phyloP scores from a whole-genome alignment of 2,797 vertebrate genomes.

The Rhinella marina region DNA sequence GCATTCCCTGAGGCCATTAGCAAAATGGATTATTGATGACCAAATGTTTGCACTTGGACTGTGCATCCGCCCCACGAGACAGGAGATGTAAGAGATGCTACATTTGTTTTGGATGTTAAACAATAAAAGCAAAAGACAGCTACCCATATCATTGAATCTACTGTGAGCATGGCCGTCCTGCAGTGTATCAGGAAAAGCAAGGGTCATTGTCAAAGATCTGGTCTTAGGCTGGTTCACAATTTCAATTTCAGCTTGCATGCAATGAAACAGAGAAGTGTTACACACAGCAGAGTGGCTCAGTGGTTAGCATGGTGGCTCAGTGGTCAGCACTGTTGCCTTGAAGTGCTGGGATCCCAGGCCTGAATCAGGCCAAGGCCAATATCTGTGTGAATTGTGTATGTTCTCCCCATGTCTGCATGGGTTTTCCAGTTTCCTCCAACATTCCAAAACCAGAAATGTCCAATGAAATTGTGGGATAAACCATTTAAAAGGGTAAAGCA shows the following conservation, averaged over 20 bases:
- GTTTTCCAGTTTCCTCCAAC: not conserved
- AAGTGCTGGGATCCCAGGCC: no score
- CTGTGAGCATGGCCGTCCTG: not conserved
- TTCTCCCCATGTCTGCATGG: not conserved
- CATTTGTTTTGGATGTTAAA: constrained; percentile 11
- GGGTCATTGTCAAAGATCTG: not conserved
- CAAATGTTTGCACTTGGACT: constrained; percentile 23
- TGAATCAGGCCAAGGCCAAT: no score
- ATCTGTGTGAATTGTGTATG: not conserved
- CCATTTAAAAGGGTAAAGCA: no score
- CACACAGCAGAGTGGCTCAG: no score
- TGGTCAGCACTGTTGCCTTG: no score
- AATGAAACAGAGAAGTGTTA: not conserved
- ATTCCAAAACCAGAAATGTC: no score
- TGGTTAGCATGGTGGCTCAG: no score
- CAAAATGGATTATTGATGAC: constrained; percentile 33
- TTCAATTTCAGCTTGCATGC: not conserved
- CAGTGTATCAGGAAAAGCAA: not conserved
- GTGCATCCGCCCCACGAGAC: not conserved
- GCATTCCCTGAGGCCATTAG: constrained; percentile 21
- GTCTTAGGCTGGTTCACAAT: not conserved
- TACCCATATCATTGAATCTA: not conserved
- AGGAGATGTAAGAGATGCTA: not conserved
- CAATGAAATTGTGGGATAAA: no score
- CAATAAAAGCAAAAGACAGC: not conserved